Conservation (phyloP, 2,113 vertebrate genomes). For the Lepidothrix coronata region DNA sequence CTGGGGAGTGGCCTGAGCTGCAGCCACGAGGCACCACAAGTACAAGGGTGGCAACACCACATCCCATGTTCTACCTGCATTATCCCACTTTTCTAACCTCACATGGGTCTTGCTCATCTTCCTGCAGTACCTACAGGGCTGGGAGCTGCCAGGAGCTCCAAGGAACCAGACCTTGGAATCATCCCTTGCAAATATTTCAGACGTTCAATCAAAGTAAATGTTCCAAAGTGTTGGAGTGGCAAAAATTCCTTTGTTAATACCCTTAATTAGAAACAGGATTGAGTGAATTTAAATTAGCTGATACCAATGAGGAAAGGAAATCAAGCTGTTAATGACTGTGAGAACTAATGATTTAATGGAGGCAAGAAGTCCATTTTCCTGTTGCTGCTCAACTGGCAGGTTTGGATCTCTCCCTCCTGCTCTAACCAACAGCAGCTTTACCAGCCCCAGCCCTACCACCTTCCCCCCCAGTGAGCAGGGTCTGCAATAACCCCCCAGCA, state of each 20-base stretch:
- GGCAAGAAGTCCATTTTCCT: background rate
- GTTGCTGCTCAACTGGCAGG: background rate
- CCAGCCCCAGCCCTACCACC: background rate
- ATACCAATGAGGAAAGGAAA: background rate
- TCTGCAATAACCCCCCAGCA: background rate
- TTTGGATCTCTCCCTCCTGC: background rate
- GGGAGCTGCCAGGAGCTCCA: background rate
- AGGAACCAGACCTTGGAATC: background rate
- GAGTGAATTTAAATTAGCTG: background rate
- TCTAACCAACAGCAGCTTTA: rapidly evolving
- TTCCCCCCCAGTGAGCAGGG: background rate
- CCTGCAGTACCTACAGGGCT: background rate
- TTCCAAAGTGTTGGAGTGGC: background rate
- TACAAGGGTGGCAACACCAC: background rate
- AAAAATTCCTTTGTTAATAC: background rate
- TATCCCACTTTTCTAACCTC: background rate
- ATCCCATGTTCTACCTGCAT: background rate
- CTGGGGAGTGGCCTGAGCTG: background rate
- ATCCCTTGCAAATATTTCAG: background rate
- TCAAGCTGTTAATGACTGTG: background rate
- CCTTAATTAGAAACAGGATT: background rate
- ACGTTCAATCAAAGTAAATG: background rate
- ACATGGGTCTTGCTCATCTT: background rate
- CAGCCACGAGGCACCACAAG: background rate
- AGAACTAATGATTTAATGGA: background rate